Base-by-base conservation (phyloP, 2,888 invertebrate genomes). In the Drosophila pegasa region DNA sequence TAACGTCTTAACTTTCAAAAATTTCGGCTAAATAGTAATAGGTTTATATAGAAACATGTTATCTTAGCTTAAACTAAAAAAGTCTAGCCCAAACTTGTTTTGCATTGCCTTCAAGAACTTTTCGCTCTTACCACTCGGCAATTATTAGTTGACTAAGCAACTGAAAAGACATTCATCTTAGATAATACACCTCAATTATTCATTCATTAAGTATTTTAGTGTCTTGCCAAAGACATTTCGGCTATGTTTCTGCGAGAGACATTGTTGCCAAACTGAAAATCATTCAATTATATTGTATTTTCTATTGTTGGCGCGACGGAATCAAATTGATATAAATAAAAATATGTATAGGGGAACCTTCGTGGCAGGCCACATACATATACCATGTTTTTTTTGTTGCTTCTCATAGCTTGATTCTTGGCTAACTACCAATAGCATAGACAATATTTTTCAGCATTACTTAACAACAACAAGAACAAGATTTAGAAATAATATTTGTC, bases 351-450 rank as follows among this genome's bases (percentile, higher is more conserved):
- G 54, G 58, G 54, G 58, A 75, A 77, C 78, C 78, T 75, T 77
- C 62, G 43, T 18, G n/a, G 56, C 29, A 27, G 41, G 48, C 74
- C 20, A 31, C 25, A 31, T 25, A 33, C 5, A 20, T 40, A 40
- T 22, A 14, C 22, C 22, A 22, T 47, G 8, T 16, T 43, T n/a
- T 27, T 27, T n/a, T 43, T 58, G 37, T 38, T 22, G n/a, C 25
- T 52, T 40, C 16, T 37, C 41, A 31, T 43, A 27, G 29, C 37
- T 62, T 59, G 29, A 75, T 86, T 87, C 67, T 82, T 82, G 81
- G 81, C 81, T 57, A 84, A 84, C 87, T 75, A 87, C 81, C 87
- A 82, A 75, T 71, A 77, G 67, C 80, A 73, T 79, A 60, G 68
- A 66, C 68, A 65, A 61, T 62, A 50, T 68, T 82, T 70, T 84